A percentile compares a stretch with the other conserved stretches of the same genome.
Evolutionary conservation across 2,113 vertebrate genomes (phyloP).

Genomic region (Synodontis membranacea): DNA sequence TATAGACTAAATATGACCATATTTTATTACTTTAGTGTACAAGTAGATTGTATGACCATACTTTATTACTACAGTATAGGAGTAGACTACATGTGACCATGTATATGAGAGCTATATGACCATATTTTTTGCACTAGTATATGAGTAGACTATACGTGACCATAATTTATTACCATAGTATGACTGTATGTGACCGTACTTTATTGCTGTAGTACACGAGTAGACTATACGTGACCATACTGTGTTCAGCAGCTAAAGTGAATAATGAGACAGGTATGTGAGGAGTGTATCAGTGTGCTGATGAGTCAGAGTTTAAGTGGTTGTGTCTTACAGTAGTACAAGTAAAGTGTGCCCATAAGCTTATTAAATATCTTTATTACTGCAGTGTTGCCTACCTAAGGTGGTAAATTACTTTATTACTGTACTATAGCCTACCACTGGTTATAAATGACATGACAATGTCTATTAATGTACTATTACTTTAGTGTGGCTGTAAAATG

Average conservation of each 20-base stretch:
- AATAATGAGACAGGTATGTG: neutral
- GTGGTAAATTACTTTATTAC: neutral
- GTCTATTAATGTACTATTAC: neutral
- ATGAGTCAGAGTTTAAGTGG: neutral
- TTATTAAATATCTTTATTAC: neutral
- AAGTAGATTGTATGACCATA: too few relatives aligned
- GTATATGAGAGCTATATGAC: too few relatives aligned
- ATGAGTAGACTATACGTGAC: too few relatives aligned
- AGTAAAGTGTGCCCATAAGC: too few relatives aligned
- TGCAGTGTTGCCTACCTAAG: constrained; percentile 1
- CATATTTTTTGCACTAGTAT: too few relatives aligned
- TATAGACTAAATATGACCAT: neutral
- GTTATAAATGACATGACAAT: neutral
- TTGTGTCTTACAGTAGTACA: neutral
- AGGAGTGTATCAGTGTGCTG: neutral
- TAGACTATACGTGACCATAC: neutral
- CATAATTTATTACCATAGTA: too few relatives aligned
- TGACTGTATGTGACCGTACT: neutral
- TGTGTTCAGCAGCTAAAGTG: neutral
- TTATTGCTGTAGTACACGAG: too few relatives aligned
- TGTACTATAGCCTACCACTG: neutral
- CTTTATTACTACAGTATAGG: too few relatives aligned
- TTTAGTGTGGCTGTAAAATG: neutral
- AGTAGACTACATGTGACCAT: too few relatives aligned
- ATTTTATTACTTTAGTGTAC: neutral